Evolutionary conservation across 1,140 invertebrate genomes (phyloP), one percentile per base, ranked within the genome.

Genomic region (Cardiocondyla obscurior): DNA sequence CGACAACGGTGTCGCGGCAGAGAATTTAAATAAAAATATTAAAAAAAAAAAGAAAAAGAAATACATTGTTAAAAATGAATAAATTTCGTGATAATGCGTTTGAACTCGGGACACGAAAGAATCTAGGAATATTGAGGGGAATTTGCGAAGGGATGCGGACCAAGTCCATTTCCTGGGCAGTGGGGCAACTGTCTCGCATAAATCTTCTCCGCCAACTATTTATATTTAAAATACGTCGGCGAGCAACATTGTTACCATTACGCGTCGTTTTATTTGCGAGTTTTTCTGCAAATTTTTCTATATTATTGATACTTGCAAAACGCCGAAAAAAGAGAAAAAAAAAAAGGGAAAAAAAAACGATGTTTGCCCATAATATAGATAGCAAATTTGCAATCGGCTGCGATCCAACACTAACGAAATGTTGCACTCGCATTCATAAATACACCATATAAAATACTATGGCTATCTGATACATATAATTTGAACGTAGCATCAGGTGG

Each of bases 171-270:
- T 79, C 74, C 74, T 69, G 74, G 25, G 22, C 46, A 22, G 39
- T 19, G n/a, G 16, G 46, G 58, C 19, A 64, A 46, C n/a, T 16
- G 46, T 46, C 46, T 53, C 12, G 33, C 46, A 79, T 79, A 79
- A 69, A 79, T 79, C 74, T 67, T 67, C 44, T 33, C 22, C 28
- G 46, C 51, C 74, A 79, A 79, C 74, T 79, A 79, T 79, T 79
- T 79, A 79, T 69, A 60, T 79, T 79, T 53, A n/a, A 79, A 79
- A 79, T 69, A 69, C 44, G 46, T 42, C 28, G 33, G 62, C 62
- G n/a, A 53, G 62, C 46, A 25, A 67, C 62, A 53, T n/a, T 25
- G 60, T 67, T 53, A 77, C 60, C 30, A 60, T n/a, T 46, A 10
- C 62, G 67, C 19, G 74, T n/a, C n/a, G n/a, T n/a, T n/a, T n/a